Base-by-base conservation (phyloP, 2,888 invertebrate genomes). In the Trichacis sp. region DNA sequence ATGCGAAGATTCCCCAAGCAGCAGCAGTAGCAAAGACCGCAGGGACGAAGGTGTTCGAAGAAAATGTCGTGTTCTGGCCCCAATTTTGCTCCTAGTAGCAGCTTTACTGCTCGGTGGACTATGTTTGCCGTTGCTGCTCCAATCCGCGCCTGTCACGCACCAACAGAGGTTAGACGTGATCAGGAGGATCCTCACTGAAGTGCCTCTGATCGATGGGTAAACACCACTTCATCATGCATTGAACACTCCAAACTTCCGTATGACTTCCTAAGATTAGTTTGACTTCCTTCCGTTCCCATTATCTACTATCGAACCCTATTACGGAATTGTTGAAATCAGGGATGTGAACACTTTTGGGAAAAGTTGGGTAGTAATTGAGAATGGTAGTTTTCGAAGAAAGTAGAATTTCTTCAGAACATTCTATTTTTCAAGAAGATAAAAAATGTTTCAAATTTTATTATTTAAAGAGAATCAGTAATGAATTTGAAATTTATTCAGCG, bases 131-230 rank as follows among this genome's bases (percentile, higher is more conserved):
- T 72, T 85, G 70, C 77, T 84, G 60, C 76, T 84, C 51, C 80
- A 83, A 77, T 77, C 81, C 73, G 77, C 83, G 75, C 77, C 86
- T 82, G 81, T 79, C 65, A 83, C 83, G 57, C 88, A 89, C 56
- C 88, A 90, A 81, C 89, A 91, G 82, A 87, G 91, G 66, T 86
- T 92, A 71, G 88, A 89, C 71, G 88, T 88, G 70, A 88, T 91
- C 75, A 87, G 88, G 71, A 88, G 89, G 73, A 88, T 91, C 83
- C 86, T 91, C 73, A 88, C 89, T 72, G 90, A 91, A 82, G 88
- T 89, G 55, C 92, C 92, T 54, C 88, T 92, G 70, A 90, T 92
- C 74, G 92, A 93, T 82, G 93, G 93, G 71, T 46, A 46, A 46
- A 46, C 18, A 46, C 18, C 40, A 40, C 40, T 40, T 15, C 6